Percentiles rank a stretch among this genome's conserved stretches.
Evolutionary conservation across 2,888 invertebrate genomes (phyloP).

Genomic region (Smittia sp.): DNA sequence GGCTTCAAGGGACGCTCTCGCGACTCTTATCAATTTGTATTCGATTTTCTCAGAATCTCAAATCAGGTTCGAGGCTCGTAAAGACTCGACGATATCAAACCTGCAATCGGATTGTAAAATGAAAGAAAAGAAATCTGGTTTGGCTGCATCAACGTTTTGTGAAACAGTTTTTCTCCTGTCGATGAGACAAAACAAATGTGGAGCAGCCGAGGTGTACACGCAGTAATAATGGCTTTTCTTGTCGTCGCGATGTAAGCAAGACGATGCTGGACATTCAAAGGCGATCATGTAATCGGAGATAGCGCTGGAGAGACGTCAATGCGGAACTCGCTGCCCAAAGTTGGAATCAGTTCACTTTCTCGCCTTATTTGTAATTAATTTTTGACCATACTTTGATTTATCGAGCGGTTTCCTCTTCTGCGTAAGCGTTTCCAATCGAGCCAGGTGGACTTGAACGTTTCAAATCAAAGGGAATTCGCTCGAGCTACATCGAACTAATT

Average conservation of each 20-base stretch:
- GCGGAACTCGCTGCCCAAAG: conserved; percentile 17
- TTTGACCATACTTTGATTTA: conserved; percentile 21
- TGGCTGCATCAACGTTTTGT: neutral
- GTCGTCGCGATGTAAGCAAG: neutral
- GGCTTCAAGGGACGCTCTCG: no score
- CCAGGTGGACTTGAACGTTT: neutral
- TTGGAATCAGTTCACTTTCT: conserved; percentile 22
- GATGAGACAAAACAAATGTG: neutral
- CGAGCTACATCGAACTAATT: neutral
- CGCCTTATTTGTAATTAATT: conserved; percentile 33
- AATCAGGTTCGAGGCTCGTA: neutral
- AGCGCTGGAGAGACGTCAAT: neutral
- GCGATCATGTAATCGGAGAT: neutral
- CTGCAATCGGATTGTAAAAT: neutral
- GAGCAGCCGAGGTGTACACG: neutral
- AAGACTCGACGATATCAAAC: neutral
- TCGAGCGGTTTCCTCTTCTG: neutral
- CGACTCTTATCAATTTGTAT: no score
- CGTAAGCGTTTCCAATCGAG: neutral
- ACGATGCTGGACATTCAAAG: neutral
- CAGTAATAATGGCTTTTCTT: neutral
- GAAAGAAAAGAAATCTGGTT: neutral
- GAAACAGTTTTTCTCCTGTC: neutral
- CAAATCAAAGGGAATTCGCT: neutral
- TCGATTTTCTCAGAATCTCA: neutral